Evolutionary conservation across 1,140 invertebrate species (phyloP), one percentile per base, ranked within the genome.

Genomic region (Drosophila dunni): DNA sequence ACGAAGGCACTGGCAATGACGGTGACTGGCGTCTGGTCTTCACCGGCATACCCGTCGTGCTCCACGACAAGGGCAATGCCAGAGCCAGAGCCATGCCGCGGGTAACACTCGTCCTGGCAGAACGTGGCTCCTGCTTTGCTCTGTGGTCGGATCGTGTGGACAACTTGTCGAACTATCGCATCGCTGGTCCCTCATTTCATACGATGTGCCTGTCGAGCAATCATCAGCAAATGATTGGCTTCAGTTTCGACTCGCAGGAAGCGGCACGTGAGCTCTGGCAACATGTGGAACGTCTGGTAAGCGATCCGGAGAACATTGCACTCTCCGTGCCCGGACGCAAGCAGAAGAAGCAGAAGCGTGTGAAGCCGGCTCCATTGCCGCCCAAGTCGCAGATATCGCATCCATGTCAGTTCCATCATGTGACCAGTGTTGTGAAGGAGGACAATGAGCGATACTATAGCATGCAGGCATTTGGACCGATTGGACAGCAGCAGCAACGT

Each of bases 91-190:
- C 95, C 48, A 95, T 96, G 79, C 93, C 96, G 24, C 94, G 95
- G 29, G 95, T 98, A 5, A 95, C 96, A 11, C 94, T 98, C 20
- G 93, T 97, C 2, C 86, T 98, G 13, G 96, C 97, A 0, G 97
- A 98, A 92, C 94, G 96, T 51, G 97, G 97, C 2, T 96, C 96
- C 2, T 96, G 96, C 50, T 97, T 98, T 91, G 95, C 95, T 29
- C 92, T 98, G n/a, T 98, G 97, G 97, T 94, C 94, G 60, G 97
- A 98, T 91, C 95, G 95, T n/a, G 96, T 98, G 73, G 96, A 95
- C 78, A 95, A 95, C 77, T 84, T 95, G n/a, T 94, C 95, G 0
- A 93, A 94, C 50, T 95, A 95, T 92, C 94, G 94, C 85, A 94
- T 95, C 4, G 94, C 94, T 10, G 94, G 95, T 1, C 93, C 93